Base-by-base conservation (phyloP, 2,797 vertebrate genomes). In the Silurus aristotelis region DNA sequence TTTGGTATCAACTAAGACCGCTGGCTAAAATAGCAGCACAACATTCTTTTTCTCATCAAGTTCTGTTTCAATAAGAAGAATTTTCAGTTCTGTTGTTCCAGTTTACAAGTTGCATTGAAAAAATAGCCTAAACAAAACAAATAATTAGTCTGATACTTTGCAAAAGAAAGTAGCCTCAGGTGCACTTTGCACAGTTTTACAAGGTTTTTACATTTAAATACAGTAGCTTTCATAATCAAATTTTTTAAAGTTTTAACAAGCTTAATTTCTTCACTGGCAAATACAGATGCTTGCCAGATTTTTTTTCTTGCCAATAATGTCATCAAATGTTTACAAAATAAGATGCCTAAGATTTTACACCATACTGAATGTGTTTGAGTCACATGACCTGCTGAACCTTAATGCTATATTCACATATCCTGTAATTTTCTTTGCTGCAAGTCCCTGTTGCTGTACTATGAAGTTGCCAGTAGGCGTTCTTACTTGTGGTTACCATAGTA, bases 11-110 rank as follows among this genome's bases (percentile, higher is more conserved):
- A 77, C 31, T 66, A 77, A 61, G 63, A 60, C 31, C 56, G 9
- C 81, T 79, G 22, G 13, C 80, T 82, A 72, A 76, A 82, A 82
- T 52, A 48, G 25, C 6, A 12, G 38, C 56, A 77, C 48, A 86
- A 71, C 78, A 31, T 58, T 75, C 27, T 58, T 70, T 78, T 2
- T 22, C 10, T 63, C 68, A 83, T 78, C 80, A 81, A 56, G n/a
- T 56, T 72, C 58, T 71, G 15, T 38, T 80, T 38, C 8, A 43
- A 72, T 58, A 6, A 43, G 27, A 43, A 64, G 43, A 25, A 20
- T 81, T 55, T 27, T 22, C 20, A n/a, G n/a, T 71, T 38, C 20
- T 82, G 48, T 82, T 68, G 15, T 38, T 38, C 38, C 38, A 38
- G 38, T 38, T 38, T 5, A 38, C 38, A 38, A 38, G 38, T 38